These are phyloP conservation scores for Zoanthus sansibaricus DNA, from an alignment of 92 coral and sea anemone species.

Conservation along the genomic window DNA sequence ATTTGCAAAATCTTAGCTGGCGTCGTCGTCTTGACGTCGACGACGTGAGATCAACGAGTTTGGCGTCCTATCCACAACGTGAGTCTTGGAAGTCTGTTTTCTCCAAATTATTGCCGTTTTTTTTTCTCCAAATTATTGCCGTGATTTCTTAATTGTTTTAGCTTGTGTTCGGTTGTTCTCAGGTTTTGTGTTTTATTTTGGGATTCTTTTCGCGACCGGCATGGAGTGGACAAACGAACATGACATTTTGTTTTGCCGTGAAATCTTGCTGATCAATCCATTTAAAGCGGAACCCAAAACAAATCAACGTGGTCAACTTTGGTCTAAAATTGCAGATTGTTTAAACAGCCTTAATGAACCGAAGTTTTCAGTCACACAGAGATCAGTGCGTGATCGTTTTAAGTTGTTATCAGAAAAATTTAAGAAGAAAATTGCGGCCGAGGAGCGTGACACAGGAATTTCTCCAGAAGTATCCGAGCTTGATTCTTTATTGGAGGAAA, in stretches of 20 bases:
- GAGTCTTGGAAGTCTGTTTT: no score
- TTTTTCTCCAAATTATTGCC: no score
- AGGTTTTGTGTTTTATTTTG: no score
- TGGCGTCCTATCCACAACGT: no score
- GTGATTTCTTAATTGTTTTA: no score
- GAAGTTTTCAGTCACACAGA: slow-evolving; percentile 18
- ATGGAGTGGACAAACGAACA: slow-evolving; percentile 6
- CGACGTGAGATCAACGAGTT: no score
- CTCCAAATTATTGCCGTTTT: no score
- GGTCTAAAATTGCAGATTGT: not conserved
- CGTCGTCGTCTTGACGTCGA: no score
- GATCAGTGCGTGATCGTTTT: slow-evolving; percentile 45
- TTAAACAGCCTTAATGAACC: not conserved
- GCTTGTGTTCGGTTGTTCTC: no score
- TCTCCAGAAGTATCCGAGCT: slow-evolving; percentile 41
- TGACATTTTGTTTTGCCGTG: slow-evolving; percentile 3
- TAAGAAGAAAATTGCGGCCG: slow-evolving; percentile 21
- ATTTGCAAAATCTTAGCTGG: no score
- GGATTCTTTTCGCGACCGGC: no score
- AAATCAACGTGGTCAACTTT: not conserved
- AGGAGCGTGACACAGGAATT: slow-evolving; percentile 33
- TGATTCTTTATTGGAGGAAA: slow-evolving; percentile 29
- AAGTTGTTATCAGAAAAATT: slow-evolving; percentile 39
- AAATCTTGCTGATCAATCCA: not conserved
- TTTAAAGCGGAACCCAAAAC: not conserved